These are phyloP conservation scores for Abramis brama DNA, from an alignment of 2,113 vertebrate species.

Conservation along the genomic window DNA sequence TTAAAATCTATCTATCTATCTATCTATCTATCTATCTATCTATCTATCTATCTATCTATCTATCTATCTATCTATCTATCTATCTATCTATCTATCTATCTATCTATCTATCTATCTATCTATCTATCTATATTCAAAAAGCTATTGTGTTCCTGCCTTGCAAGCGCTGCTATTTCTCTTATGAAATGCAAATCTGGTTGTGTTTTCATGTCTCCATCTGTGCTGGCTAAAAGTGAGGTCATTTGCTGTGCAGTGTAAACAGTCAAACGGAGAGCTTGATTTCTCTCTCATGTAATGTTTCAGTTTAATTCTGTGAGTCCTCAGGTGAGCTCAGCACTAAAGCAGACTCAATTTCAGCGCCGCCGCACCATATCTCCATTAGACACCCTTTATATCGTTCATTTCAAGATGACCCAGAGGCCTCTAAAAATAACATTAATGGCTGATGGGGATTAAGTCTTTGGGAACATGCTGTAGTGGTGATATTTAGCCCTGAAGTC, in stretches of 20 bases:
- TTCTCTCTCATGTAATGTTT: slow-evolving; percentile 43
- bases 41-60: too few relatives aligned
- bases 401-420: slow-evolving; percentile 47
- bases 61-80: too few relatives aligned
- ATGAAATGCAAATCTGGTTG: slow-evolving; percentile 1
- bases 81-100: too few relatives aligned
- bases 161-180: background rate
- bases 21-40: too few relatives aligned
- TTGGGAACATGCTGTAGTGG: slow-evolving; percentile 19
- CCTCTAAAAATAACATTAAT: slow-evolving; percentile 30
- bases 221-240: slow-evolving; percentile 42
- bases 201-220: background rate
- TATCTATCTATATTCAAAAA: too few relatives aligned
- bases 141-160: background rate
- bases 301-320: slow-evolving; percentile 50
- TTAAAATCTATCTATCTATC: too few relatives aligned
- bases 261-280: slow-evolving; percentile 16
- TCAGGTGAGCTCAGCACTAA: slow-evolving; percentile 39
- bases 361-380: slow-evolving; percentile 30
- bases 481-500: background rate
- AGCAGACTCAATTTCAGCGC: slow-evolving; percentile 46
- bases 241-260: slow-evolving; percentile 49
- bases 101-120: too few relatives aligned
- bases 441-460: slow-evolving; percentile 35
- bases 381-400: slow-evolving; percentile 22